Conservation (phyloP, 2,888 invertebrate genomes). For the Ophion ellenae region DNA sequence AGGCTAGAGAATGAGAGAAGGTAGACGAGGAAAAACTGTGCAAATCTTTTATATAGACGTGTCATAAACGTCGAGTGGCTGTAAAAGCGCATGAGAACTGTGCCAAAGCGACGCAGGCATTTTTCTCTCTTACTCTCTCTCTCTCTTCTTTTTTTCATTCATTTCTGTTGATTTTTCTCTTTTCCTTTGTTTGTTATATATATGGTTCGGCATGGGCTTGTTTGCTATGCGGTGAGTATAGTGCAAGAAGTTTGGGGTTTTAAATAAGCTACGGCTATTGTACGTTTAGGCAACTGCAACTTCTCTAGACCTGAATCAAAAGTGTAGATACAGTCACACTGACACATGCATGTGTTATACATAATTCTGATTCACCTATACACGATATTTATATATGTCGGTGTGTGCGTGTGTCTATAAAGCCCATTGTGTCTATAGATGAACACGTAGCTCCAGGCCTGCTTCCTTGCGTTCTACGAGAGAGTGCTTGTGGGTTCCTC, state of each 20-base stretch:
- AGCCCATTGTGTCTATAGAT: background rate
- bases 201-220: background rate
- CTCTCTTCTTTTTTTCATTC: no score
- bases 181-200: background rate
- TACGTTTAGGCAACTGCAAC: slow-evolving; percentile 35
- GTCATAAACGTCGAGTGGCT: slow-evolving; percentile 46
- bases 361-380: background rate
- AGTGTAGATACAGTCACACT: background rate
- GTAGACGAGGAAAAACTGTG: slow-evolving; percentile 14
- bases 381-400: background rate
- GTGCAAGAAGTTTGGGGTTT: slow-evolving; percentile 28
- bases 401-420: background rate
- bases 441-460: slow-evolving; percentile 22
- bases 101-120: slow-evolving; percentile 24
- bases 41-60: slow-evolving; percentile 44
- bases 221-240: background rate
- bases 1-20: background rate
- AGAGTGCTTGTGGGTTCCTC: slow-evolving; percentile 7
- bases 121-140: no score
- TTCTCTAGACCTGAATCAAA: background rate
- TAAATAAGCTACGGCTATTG: slow-evolving; percentile 44
- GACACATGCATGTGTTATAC: background rate
- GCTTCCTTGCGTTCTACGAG: slow-evolving; percentile 19
- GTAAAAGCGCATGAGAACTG: slow-evolving; percentile 48
- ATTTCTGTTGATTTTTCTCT: background rate